phyloP scores from a whole-genome alignment of 92 coral and sea anemone genomes.

The Palythoa grandis region DNA sequence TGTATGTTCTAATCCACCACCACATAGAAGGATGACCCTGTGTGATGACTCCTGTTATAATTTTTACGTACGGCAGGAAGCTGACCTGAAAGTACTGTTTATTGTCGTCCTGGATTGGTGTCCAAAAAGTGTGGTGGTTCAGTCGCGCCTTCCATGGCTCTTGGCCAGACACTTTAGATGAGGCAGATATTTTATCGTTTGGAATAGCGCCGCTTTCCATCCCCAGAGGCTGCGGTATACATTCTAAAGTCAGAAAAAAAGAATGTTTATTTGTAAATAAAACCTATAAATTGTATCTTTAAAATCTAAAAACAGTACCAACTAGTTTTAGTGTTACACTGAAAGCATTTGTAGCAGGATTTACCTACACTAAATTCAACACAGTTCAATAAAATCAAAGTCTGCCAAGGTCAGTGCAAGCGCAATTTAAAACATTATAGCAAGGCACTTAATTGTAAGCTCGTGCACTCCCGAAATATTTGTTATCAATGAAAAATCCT shows the following conservation, averaged over 20 bases:
- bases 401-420: too few species aligned
- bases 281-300: too few species aligned
- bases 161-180: neutral
- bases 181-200: slow-evolving; percentile 10
- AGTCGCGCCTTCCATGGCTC: slow-evolving; percentile 30
- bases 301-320: too few species aligned
- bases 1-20: slow-evolving; percentile 30
- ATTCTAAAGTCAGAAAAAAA: neutral
- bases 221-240: slow-evolving; percentile 8
- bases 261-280: neutral
- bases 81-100: slow-evolving; percentile 4
- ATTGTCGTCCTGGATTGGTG: neutral
- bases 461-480: too few species aligned
- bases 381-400: too few species aligned
- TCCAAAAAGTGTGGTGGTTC: neutral
- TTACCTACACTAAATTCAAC: too few species aligned
- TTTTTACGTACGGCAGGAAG: slow-evolving; percentile 1
- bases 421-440: too few species aligned
- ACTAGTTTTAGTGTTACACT: too few species aligned
- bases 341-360: too few species aligned
- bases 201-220: slow-evolving; percentile 4
- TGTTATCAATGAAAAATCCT: too few species aligned
- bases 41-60: slow-evolving; percentile 6
- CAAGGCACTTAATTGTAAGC: too few species aligned
- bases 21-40: neutral